Conservation (phyloP, 2,113 vertebrate species). For the Orthonyx spaldingii region DNA sequence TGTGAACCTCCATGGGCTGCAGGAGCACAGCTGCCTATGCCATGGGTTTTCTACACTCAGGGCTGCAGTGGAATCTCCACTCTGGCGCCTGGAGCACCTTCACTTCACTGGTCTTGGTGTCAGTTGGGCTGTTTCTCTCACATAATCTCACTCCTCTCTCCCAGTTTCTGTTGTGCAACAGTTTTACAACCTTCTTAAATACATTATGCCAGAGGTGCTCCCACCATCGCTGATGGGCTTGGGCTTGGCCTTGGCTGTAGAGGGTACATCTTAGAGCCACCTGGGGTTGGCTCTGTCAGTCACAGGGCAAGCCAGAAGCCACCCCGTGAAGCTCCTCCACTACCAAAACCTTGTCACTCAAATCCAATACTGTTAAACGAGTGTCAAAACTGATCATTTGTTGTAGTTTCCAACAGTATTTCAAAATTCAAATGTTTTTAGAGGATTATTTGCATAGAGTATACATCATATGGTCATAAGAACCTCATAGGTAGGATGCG, state of each 20-base stretch:
- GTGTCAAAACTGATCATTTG: neutral
- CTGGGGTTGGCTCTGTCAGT: neutral
- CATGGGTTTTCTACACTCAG: neutral
- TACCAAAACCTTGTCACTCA: neutral
- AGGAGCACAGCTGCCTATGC: neutral
- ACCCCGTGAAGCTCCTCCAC: rapidly evolving
- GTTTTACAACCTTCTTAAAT: neutral
- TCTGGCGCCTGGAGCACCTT: rapidly evolving
- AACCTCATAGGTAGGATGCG: neutral
- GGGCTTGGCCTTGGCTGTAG: neutral
- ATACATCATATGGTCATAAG: neutral
- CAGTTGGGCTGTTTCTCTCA: neutral
- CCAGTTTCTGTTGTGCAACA: neutral
- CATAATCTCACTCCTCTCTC: neutral
- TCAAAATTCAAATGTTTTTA: neutral
- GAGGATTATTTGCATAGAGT: neutral
- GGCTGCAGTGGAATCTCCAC: neutral
- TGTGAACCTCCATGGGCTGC: neutral
- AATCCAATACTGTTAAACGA: neutral
- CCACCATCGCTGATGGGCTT: rapidly evolving
- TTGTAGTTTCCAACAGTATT: neutral
- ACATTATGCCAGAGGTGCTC: neutral
- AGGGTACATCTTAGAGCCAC: too few relatives aligned
- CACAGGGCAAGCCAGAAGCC: neutral
- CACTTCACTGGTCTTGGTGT: rapidly evolving